phyloP scores from a whole-genome alignment of 2,888 invertebrate genomes.

The Pristionchus entomophagus region DNA sequence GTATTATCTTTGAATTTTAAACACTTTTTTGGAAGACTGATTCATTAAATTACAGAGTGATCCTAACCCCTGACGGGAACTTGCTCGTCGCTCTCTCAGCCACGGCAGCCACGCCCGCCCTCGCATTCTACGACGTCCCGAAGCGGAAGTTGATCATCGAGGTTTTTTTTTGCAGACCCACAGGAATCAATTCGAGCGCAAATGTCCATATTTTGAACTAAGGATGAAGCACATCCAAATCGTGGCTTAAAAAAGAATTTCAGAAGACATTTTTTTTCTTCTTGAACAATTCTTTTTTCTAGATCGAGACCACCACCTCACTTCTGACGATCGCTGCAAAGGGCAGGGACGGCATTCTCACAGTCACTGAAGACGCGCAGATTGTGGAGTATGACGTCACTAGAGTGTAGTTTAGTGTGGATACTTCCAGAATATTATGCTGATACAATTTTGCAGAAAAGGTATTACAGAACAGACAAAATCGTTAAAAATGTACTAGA shows the following conservation, averaged over 20 bases:
- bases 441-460: no score
- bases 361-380: conserved; percentile 21
- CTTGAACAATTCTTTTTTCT: background rate
- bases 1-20: background rate
- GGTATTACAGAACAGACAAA: no score
- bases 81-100: background rate
- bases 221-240: no score
- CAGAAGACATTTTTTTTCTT: background rate
- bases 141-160: background rate
- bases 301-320: conserved; percentile 9
- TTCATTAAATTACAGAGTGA: conserved; percentile 32
- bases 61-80: background rate
- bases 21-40: no score
- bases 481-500: no score
- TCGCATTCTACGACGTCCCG: conserved; percentile 17
- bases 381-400: conserved; percentile 35
- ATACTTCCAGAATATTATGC: no score
- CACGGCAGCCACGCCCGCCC: background rate
- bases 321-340: background rate
- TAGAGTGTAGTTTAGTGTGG: background rate
- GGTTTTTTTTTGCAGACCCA: background rate
- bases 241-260: no score
- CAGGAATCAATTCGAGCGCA: background rate
- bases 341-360: conserved; percentile 12
- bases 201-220: background rate